Base-by-base conservation (phyloP, 2,797 vertebrate genomes). In the Sylvia borin region DNA sequence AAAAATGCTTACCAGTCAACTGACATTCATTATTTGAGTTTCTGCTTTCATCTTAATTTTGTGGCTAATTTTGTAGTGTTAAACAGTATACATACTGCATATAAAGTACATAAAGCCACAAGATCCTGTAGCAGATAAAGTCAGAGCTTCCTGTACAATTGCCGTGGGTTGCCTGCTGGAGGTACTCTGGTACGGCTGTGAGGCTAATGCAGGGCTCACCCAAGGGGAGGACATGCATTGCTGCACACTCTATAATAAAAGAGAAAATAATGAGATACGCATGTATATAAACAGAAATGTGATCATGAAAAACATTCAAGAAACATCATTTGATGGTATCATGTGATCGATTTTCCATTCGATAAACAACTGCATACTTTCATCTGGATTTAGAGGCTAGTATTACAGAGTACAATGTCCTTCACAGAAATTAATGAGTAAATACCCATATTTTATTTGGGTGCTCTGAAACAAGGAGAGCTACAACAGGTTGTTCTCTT, bases 61-160 rank as follows among this genome's bases (percentile, higher is more conserved):
- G 70, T 90, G 88, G 74, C 34, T 93, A n/a, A 84, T 72, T 90
- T 88, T 79, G 83, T 36, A 93, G 34, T 70, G 32, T 84, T 80
- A 96, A 27, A 92, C 48, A 92, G n/a, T 76, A 38, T 40, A 74
- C 42, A 71, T 38, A 42, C 78, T 92, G 42, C 47, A 64, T 25
- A 58, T 8, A 66, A 85, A 64, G 72, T 64, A 55, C 61, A 67
- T 83, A 43, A 93, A 94, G 71, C 65, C 77, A 73, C 75, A 92
- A 75, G 81, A 66, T 67, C 80, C 64, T 92, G 74, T 51, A 87
- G 81, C 82, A 95, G 45, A 60, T 53, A 42, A 71, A 36, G 67
- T 98, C 96, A 98, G 65, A 94, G 96, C 97, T 96, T 98, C 94
- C 97, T 98, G 78, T 97, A 97, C 61, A 92, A 38, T 51, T 73